Evolutionary conservation across 2,888 invertebrate species (phyloP).

Genomic region (Lasioglossum morio): DNA sequence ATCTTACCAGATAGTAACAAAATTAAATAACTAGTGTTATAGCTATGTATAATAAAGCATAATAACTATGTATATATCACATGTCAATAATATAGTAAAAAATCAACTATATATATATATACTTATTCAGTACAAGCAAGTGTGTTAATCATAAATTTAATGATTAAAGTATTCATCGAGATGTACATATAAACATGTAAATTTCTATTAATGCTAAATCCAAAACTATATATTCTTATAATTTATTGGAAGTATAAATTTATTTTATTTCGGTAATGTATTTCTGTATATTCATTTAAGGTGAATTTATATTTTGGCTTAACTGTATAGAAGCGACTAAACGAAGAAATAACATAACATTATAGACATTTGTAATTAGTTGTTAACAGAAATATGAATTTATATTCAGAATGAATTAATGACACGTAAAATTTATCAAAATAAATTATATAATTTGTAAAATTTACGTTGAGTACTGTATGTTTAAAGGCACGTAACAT

Average conservation of each 20-base stretch:
- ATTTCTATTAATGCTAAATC: slow-evolving; percentile 38
- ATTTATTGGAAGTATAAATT: slow-evolving; percentile 24
- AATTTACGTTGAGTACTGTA: slow-evolving; percentile 41
- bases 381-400: slow-evolving; percentile 34
- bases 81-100: slow-evolving; percentile 33
- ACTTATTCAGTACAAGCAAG: slow-evolving; percentile 23
- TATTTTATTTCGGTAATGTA: slow-evolving; percentile 31
- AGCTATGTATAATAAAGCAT: slow-evolving; percentile 17
- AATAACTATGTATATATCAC: slow-evolving; percentile 37
- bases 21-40: slow-evolving; percentile 21
- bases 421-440: slow-evolving; percentile 50
- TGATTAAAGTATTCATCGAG: slow-evolving; percentile 37
- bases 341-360: not conserved
- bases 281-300: slow-evolving; percentile 11
- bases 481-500: slow-evolving; percentile 65
- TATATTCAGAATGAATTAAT: slow-evolving; percentile 21
- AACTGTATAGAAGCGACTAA: slow-evolving; percentile 17
- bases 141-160: slow-evolving; percentile 38
- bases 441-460: slow-evolving; percentile 53
- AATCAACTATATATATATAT: slow-evolving; percentile 29
- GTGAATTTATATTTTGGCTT: slow-evolving; percentile 18
- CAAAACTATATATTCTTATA: slow-evolving; percentile 25
- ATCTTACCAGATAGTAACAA: slow-evolving; percentile 37
- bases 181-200: slow-evolving; percentile 43
- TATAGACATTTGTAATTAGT: slow-evolving; percentile 13